Percentiles rank a stretch among this genome's conserved stretches.
Evolutionary conservation across 2,113 vertebrate genomes (phyloP).

Genomic region (Carassius gibelio): DNA sequence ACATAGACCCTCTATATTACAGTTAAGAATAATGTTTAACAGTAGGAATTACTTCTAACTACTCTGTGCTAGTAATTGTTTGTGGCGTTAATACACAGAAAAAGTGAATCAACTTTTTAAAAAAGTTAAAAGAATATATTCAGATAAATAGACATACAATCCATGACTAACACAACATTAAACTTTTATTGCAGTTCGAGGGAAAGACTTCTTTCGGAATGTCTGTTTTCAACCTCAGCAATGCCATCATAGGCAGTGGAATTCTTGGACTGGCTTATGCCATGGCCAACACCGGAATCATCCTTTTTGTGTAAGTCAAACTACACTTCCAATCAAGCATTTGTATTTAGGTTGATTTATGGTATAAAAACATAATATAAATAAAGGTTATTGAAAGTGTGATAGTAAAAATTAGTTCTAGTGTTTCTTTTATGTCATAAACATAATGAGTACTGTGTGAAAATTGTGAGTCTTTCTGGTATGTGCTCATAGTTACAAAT

Average conservation of each 20-base stretch:
- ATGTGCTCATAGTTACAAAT: too few species aligned
- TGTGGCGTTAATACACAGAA: not conserved
- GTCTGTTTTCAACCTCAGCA: slow-evolving; percentile 87
- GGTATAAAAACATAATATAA: not conserved
- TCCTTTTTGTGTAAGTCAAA: slow-evolving; percentile 83
- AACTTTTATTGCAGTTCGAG: slow-evolving; percentile 72
- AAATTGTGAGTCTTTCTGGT: not conserved
- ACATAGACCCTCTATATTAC: not conserved
- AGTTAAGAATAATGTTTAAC: not conserved
- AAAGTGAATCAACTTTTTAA: not conserved
- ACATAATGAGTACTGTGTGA: not conserved
- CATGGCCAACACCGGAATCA: slow-evolving; percentile 84
- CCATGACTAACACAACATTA: not conserved
- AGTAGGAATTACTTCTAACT: not conserved
- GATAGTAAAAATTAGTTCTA: not conserved
- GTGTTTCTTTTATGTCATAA: not conserved
- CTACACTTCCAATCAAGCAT: slow-evolving; percentile 19
- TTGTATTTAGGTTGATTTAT: not conserved
- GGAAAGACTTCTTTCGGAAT: slow-evolving; percentile 86
- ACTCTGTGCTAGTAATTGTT: not conserved
- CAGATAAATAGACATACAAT: not conserved
- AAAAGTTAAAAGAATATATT: not conserved
- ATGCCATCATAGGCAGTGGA: slow-evolving; percentile 87
- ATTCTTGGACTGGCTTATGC: slow-evolving; percentile 84
- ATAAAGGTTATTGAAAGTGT: not conserved